Percentiles rank a stretch among this genome's conserved stretches.
Evolutionary conservation across 1,140 invertebrate species (phyloP).

Genomic region (silkworm (Bombyx mori)): DNA sequence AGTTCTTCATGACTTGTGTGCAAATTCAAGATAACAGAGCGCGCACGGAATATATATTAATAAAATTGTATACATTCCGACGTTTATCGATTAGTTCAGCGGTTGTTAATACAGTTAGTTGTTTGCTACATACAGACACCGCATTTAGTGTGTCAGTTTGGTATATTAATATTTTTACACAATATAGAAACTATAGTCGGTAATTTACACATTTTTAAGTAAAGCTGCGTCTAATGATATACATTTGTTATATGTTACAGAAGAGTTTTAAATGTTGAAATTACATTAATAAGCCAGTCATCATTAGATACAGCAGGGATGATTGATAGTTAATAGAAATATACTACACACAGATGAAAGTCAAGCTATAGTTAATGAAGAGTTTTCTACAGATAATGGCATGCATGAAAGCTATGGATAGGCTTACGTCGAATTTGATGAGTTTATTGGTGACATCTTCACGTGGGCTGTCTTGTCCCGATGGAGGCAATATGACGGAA

Average conservation of each 20-base stretch:
- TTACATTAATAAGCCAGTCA: too few species aligned
- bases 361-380: slow-evolving; percentile 7
- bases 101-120: slow-evolving; percentile 41
- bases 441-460: slow-evolving; percentile 61
- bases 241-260: too few species aligned
- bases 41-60: not conserved
- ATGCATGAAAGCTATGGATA: slow-evolving; percentile 5
- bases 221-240: not conserved
- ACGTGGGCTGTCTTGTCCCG: slow-evolving; percentile 50
- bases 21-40: not conserved
- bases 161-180: not conserved
- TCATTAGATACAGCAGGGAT: too few species aligned
- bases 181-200: too few species aligned
- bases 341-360: slow-evolving; percentile 9
- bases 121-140: not conserved
- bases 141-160: not conserved
- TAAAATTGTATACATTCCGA: slow-evolving; percentile 8
- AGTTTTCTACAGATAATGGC: slow-evolving; percentile 5
- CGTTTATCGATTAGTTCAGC: slow-evolving; percentile 22
- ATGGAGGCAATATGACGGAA: slow-evolving; percentile 67
- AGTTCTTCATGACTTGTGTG: slow-evolving; percentile 11
- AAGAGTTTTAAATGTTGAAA: too few species aligned
- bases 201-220: not conserved
- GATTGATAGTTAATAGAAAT: slow-evolving; percentile 7
- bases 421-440: slow-evolving; percentile 63